Base-by-base conservation (phyloP, 2,113 vertebrate species). In the Machaerirhynchus nigripectus region DNA sequence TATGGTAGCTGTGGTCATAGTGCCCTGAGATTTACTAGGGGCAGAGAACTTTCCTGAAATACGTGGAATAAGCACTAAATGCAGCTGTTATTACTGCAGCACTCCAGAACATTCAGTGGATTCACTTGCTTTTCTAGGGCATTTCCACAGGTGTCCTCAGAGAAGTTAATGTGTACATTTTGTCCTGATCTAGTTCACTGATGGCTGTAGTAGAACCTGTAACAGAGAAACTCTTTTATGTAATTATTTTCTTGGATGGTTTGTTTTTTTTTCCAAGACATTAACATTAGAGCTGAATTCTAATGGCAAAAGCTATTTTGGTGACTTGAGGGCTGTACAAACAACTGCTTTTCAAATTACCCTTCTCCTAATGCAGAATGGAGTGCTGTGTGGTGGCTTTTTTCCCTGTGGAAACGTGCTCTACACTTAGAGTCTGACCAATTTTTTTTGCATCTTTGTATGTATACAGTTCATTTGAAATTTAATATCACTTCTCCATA, bases 91-190 rank as follows among this genome's bases (percentile, higher is more conserved):
- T 87, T 65, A 15, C 67, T 40, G 37, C 67, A 89, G 80, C 57
- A 57, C 52, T 76, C 71, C 21, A 15, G 55, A 94, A 73, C 33
- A 18, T 76, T 89, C 82, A 4, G 42, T 84, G 84, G 74, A 65
- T 86, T 89, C 2, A 1, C 60, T 92, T 64, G 49, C 63, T 87
- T 68, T 95, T 82, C 82, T n/a, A 15, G 67, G 82, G 53, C 65
- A 46, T 89, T 91, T 95, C 84, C 89, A 91, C 89, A 83, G 77
- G 65, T 89, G n/a, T 89, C 84, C 65, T 93, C 70, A 71, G 91
- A 91, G 77, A 64, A 64, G 37, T 68, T 69, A 40, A 49, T 68
- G 31, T 73, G 84, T 50, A 80, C 87, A 4, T 73, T 96, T 87
- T 94, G 94, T 96, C 79, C 87, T 88, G 37, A 47, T 82, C 78